Conservation (phyloP, 2,797 vertebrate species). For the Esox lucius region DNA sequence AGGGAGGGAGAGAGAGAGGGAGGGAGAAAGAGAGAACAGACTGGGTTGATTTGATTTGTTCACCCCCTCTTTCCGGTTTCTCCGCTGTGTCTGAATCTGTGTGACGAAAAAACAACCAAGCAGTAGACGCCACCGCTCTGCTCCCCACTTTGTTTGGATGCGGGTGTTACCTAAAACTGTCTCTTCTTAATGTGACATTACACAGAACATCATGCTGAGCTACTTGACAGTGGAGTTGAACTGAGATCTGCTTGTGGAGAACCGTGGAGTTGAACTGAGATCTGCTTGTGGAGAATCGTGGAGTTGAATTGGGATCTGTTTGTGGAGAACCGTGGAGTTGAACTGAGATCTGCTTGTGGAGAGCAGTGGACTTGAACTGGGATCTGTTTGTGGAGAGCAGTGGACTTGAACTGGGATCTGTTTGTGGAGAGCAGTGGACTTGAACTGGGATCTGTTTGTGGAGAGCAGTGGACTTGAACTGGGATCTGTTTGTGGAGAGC, state of each 20-base stretch:
- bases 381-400: background rate
- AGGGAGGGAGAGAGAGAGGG: slow-evolving; percentile 24
- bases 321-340: background rate
- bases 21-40: background rate
- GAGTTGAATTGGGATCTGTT: background rate
- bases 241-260: background rate
- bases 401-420: background rate
- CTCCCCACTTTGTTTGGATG: background rate
- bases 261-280: too few relatives aligned
- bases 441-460: too few relatives aligned
- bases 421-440: background rate
- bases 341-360: too few relatives aligned
- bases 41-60: background rate
- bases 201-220: background rate
- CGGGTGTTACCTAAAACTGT: background rate
- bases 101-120: slow-evolving; percentile 2
- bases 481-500: background rate
- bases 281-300: too few relatives aligned
- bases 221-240: background rate
- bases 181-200: background rate
- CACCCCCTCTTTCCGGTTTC: background rate
- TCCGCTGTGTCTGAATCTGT: background rate
- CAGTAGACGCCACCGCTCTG: background rate
- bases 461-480: too few relatives aligned
- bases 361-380: background rate